These are phyloP conservation scores for Ischnus inquisitorius DNA, from an alignment of 2,888 invertebrate species.

Conservation along the genomic window DNA sequence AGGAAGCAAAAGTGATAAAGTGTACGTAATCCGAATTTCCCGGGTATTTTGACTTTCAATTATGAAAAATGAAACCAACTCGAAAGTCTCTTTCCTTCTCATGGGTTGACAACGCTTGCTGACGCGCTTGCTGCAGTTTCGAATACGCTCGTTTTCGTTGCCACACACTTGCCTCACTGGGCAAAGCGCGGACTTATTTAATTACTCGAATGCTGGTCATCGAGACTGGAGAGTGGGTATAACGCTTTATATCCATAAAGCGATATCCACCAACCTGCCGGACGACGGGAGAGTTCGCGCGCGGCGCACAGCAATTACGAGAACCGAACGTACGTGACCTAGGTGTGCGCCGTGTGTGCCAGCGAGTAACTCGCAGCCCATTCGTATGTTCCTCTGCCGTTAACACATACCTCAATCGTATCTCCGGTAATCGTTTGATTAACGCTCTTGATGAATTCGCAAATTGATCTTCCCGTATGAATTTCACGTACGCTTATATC, in stretches of 20 bases:
- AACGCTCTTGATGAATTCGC: conserved; percentile 60
- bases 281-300: conserved; percentile 42
- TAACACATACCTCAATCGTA: conserved; percentile 13
- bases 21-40: too few relatives aligned
- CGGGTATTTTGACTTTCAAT: too few relatives aligned
- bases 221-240: conserved; percentile 40
- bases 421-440: conserved; percentile 58
- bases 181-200: conserved; percentile 35
- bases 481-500: conserved; percentile 29
- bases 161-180: conserved; percentile 8
- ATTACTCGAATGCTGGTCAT: conserved; percentile 45
- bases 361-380: not conserved
- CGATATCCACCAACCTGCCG: conserved; percentile 28
- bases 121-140: conserved; percentile 11
- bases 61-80: not conserved
- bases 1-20: too few relatives aligned
- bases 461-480: conserved; percentile 52
- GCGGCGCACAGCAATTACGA: conserved; percentile 48
- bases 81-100: not conserved
- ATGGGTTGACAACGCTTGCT: not conserved
- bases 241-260: conserved; percentile 10
- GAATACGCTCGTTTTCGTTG: conserved; percentile 23
- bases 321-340: conserved; percentile 60
- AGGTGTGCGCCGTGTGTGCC: conserved; percentile 37
- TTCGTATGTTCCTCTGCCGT: conserved; percentile 29